Evolutionary conservation across 2,888 invertebrate genomes (phyloP), one percentile per base, ranked within the genome.

Genomic region (Drosophila kambysellisi): DNA sequence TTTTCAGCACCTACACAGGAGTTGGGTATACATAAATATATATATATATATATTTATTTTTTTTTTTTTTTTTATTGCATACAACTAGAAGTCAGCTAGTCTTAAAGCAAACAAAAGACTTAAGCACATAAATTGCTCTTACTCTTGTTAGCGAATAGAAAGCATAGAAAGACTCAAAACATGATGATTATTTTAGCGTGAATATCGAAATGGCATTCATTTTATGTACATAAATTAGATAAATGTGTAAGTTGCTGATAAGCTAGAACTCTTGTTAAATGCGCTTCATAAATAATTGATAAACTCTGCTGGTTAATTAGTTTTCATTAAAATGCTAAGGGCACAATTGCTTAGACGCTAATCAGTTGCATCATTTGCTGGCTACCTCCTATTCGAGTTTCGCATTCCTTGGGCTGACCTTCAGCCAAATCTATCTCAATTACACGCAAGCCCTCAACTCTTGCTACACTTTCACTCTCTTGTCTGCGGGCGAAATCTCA

Each of bases 401-500:
- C 4, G 30, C 35, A 12, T n/a, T 29, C 61, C 75, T 66, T 74
- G 46, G 70, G 48, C 20, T 59, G 11, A 33, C n/a, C 32, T 30
- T 30, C 5, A 48, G 11, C n/a, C 52, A 25, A 46, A 25, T 54
- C 8, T 35, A 54, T 15, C 51, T 37, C 48, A 68, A 74, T 64
- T 67, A 43, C 61, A 72, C 54, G 61, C 48, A 48, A n/a, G 9
- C 33, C 32, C 46, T 41, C 51, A 79, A 82, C 88, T 83, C 85
- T 89, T 89, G 69, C 61, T 69, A 56, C 84, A 84, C 90, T 87
- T 87, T 87, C 89, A 76, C 90, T 88, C 25, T 56, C n/a, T 57
- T 64, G 61, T 41, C 39, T 52, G 37, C 33, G 39, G 51, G 43
- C 39, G 43, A 48, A 57, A 64, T 61, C 54, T 12, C 54, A 43